Conservation (phyloP, 2,888 invertebrate genomes). For the Agrochola macilenta region DNA sequence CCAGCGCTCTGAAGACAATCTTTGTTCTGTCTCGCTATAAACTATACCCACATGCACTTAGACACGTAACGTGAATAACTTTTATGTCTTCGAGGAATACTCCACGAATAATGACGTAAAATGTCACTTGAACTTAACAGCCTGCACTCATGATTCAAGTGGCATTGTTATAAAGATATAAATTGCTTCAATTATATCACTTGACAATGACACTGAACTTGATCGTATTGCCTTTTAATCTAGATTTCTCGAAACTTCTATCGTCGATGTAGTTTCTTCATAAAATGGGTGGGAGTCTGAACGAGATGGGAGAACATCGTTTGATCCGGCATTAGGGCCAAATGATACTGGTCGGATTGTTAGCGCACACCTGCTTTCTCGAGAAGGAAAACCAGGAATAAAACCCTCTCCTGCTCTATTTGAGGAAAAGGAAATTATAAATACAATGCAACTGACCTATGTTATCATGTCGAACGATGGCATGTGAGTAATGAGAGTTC, state of each 20-base stretch:
- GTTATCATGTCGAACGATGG: conserved; percentile 32
- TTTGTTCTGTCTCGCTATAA: conserved; percentile 69
- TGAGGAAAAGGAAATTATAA: conserved; percentile 54
- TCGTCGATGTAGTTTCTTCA: conserved; percentile 1
- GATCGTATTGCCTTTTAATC: conserved; percentile 39
- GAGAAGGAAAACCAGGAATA: conserved; percentile 55
- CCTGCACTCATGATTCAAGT: conserved; percentile 29
- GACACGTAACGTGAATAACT: conserved; percentile 23
- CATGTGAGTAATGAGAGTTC: conserved; percentile 42
- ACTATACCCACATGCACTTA: conserved; percentile 29
- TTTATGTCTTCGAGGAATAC: conserved; percentile 39
- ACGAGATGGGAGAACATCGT: conserved; percentile 40
- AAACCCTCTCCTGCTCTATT: conserved; percentile 47
- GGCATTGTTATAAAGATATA: conserved; percentile 34
- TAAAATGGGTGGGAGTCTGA: conserved; percentile 34
- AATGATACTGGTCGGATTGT: conserved; percentile 53
- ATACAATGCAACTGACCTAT: conserved; percentile 43
- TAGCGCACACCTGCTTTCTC: conserved; percentile 64
- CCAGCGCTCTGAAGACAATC: conserved; percentile 68
- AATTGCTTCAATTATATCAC: conserved; percentile 29
- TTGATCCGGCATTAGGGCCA: conserved; percentile 45
- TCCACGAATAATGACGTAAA: conserved; percentile 18
- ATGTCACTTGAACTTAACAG: conserved; percentile 25
- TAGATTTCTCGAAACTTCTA: conserved; percentile 35
- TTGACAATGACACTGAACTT: conserved; percentile 57